These are phyloP conservation scores for Antechinus stuartii DNA, from an alignment of 2,113 vertebrate genomes.

Conservation along the genomic window DNA sequence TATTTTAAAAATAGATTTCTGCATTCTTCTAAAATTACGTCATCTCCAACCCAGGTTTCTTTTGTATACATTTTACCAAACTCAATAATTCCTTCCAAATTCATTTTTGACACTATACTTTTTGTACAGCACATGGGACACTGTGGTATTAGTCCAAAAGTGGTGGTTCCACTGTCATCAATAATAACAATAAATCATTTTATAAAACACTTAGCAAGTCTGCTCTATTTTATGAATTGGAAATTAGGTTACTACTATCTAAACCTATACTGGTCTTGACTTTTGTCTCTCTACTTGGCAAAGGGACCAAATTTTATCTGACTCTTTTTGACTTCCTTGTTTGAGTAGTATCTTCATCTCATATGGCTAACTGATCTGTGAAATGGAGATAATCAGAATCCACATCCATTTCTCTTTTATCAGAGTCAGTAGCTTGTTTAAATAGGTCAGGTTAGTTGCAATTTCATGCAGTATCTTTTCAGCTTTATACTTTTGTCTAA, in stretches of 20 bases:
- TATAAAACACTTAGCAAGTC: background rate
- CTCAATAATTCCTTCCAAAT: background rate
- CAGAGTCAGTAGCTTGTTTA: background rate
- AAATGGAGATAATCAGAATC: background rate
- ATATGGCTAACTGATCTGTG: background rate
- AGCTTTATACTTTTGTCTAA: background rate
- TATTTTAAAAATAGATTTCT: background rate
- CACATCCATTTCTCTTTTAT: background rate
- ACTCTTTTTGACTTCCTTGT: background rate
- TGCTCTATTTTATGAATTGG: background rate
- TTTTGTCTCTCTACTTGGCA: background rate
- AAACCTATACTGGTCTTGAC: background rate
- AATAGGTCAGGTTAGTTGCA: background rate
- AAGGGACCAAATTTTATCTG: background rate
- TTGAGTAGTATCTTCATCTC: background rate
- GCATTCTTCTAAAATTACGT: background rate
- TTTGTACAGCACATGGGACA: background rate
- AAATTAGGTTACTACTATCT: background rate
- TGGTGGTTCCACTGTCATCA: background rate
- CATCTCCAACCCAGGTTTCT: background rate
- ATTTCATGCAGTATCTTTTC: background rate
- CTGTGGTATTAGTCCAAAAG: background rate
- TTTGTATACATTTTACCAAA: background rate
- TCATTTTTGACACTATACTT: background rate
- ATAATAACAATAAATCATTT: background rate